Conservation (phyloP, 2,113 vertebrate species). For the Forbesichthys papilliferus region DNA sequence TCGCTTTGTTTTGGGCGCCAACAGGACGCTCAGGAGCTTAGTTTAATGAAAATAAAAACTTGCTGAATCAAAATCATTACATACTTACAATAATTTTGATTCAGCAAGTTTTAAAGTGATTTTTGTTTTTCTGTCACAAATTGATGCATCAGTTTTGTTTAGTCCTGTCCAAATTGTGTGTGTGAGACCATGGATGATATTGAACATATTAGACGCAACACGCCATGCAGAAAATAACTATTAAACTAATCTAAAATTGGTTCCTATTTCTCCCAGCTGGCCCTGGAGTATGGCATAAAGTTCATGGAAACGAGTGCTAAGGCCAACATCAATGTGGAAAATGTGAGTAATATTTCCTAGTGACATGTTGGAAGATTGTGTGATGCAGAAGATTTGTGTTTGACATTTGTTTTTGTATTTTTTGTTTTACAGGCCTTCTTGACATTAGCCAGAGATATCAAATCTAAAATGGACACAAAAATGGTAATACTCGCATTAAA, state of each 20-base stretch:
- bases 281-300: constrained; percentile 92
- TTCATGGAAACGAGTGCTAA: constrained; percentile 99
- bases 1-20: too few species aligned
- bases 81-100: too few species aligned
- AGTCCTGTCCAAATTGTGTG: too few species aligned
- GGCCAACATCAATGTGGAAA: constrained; percentile 98
- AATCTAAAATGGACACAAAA: constrained; percentile 99
- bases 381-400: neutral
- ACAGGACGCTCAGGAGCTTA: too few species aligned
- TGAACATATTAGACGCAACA: neutral
- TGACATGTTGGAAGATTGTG: neutral
- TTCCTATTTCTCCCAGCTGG: constrained; percentile 79
- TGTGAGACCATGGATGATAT: neutral
- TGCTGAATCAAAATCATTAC: too few species aligned
- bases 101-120: too few species aligned
- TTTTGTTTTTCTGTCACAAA: neutral
- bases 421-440: constrained; percentile 85
- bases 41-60: too few species aligned
- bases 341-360: constrained; percentile 76
- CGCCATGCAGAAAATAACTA: neutral
- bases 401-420: constrained; percentile 6
- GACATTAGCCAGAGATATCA: constrained; percentile 98
- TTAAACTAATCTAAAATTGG: neutral
- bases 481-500: constrained; percentile 80
- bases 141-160: too few species aligned